These are phyloP conservation scores for Platyrinchus mystaceus DNA, from an alignment of 2,797 vertebrate species.

Conservation along the genomic window DNA sequence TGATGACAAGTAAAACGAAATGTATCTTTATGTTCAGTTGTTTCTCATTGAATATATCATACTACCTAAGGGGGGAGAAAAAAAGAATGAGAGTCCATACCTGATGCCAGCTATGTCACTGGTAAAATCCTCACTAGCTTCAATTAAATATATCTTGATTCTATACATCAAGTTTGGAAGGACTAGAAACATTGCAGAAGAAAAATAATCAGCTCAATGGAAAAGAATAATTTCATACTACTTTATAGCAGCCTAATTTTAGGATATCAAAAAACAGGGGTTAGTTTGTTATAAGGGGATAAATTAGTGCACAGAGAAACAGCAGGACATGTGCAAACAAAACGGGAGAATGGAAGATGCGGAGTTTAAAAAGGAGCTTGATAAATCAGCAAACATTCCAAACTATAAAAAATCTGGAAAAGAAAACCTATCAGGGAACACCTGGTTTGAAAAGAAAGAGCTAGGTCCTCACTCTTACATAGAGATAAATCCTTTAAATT, in stretches of 20 bases:
- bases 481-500: not conserved
- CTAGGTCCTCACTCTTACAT: not conserved
- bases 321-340: not conserved
- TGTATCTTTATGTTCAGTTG: not conserved
- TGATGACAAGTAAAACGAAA: not conserved
- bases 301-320: not conserved
- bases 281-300: not conserved
- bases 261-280: not conserved
- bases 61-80: not conserved
- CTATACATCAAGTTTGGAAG: not conserved
- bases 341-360: not conserved
- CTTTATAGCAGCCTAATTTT: not conserved
- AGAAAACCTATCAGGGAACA: not conserved
- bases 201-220: not conserved
- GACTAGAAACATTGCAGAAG: not conserved
- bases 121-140: not conserved
- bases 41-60: not conserved
- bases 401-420: not conserved
- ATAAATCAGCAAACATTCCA: not conserved
- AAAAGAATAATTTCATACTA: not conserved
- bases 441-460: not conserved
- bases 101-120: not conserved
- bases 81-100: not conserved
- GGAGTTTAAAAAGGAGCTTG: not conserved
- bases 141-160: not conserved